Evolutionary conservation across 2,113 vertebrate species (phyloP), one percentile per base, ranked within the genome.

Genomic region (Physeter macrocephalus): DNA sequence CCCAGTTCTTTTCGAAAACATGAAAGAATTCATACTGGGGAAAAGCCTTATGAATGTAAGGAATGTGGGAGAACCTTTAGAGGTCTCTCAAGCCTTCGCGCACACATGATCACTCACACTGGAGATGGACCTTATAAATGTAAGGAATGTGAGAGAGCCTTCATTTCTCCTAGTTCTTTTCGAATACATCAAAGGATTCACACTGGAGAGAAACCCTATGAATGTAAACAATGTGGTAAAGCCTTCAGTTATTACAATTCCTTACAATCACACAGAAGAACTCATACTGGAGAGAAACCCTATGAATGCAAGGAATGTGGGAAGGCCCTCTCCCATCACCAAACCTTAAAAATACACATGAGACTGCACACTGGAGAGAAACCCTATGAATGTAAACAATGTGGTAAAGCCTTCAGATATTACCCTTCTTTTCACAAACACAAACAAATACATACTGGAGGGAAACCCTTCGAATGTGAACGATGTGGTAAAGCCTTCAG

Each of bases 241-340:
- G 59, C 75, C 31, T 92, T 91, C 36, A 91, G 39, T 91, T 81
- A 66, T 31, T 52, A 52, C 34, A 67, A 27, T 21, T 54, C 64
- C 64, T 87, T 69, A 36, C 31, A 87, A n/a, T 36, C 64, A 69
- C 84, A 52, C 29, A n/a, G 54, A 41, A 82, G 83, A 54, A 86
- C 34, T 71, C 92, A 94, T n/a, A 80, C 84, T 59, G 74, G 84
- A 78, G 84, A 88, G 62, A 96, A 96, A 43, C 96, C 97, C 31
- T 97, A 95, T 80, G 72, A 94, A n/a, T 98, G 97, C 83, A 74
- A 67, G 27, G 62, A 87, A 18, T 98, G 97, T 75, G 95, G 92
- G 3, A 97, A 97, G 77, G 66, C 88, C 21, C 96, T 96, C 59
- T 93, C 90, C 72, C 77, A 52, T 25, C 46, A 62, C 34, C 43